Conservation (phyloP, 2,113 vertebrate species). For the Phylloscopus trochilus region DNA sequence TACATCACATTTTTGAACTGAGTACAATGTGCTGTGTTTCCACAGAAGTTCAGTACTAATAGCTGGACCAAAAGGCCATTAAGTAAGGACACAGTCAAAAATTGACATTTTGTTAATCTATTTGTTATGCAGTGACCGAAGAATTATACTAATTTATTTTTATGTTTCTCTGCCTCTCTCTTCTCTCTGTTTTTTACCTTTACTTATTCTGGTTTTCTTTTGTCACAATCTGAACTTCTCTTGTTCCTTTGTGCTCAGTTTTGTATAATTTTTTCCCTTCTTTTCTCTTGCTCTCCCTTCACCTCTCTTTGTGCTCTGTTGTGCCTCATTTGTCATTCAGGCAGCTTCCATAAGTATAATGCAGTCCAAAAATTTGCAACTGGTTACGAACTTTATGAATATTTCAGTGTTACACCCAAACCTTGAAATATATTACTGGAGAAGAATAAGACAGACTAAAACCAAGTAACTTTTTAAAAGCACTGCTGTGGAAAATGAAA, state of each 20-base stretch:
- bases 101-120: neutral
- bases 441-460: neutral
- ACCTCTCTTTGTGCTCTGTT: neutral
- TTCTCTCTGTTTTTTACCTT: neutral
- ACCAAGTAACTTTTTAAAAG: neutral
- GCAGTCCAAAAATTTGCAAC: neutral
- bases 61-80: neutral
- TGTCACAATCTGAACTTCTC: neutral
- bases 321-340: neutral
- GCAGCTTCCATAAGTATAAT: neutral
- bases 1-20: neutral
- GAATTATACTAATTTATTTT: neutral
- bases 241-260: neutral
- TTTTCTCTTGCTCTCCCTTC: neutral
- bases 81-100: neutral
- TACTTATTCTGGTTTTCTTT: neutral
- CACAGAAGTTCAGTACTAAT: neutral
- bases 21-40: neutral
- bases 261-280: fast-evolving
- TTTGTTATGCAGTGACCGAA: neutral
- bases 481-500: neutral
- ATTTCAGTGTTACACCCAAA: neutral
- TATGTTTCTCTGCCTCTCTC: neutral
- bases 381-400: neutral
- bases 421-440: neutral